Conservation (phyloP, 2,797 vertebrate genomes). For the Jordanella pulchra region DNA sequence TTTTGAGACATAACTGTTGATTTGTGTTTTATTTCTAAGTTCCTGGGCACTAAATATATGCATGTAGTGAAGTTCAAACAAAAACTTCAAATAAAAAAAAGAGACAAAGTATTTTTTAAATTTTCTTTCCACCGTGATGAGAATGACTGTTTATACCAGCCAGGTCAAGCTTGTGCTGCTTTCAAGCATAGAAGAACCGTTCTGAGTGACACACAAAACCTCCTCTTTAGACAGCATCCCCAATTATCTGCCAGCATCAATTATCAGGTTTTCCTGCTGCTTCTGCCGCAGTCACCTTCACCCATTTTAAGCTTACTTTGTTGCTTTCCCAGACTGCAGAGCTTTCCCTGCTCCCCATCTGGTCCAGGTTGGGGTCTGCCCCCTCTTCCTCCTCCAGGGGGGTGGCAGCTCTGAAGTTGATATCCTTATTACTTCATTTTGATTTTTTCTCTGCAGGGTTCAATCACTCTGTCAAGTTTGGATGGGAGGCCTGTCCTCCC, state of each 20-base stretch:
- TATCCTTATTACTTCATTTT: conserved; percentile 67
- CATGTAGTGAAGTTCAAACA: conserved; percentile 1
- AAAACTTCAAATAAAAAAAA: neutral
- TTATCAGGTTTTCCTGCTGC: conserved; percentile 29
- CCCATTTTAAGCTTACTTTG: conserved; percentile 40
- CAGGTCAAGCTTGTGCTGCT: neutral
- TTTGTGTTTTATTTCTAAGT: neutral
- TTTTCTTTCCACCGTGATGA: neutral
- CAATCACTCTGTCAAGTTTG: conserved; percentile 63
- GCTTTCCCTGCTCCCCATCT: conserved; percentile 26
- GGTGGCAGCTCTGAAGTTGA: conserved; percentile 38
- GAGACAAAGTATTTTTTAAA: neutral
- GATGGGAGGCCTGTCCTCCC: conserved; percentile 46
- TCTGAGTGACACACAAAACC: conserved; percentile 10
- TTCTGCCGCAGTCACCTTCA: conserved; percentile 62
- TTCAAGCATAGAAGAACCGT: neutral
- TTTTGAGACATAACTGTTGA: neutral
- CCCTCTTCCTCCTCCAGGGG: neutral
- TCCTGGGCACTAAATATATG: neutral
- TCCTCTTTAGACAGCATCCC: conserved; percentile 9
- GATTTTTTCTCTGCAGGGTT: conserved; percentile 63
- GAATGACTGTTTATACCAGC: neutral
- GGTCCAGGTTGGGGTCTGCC: conserved; percentile 5
- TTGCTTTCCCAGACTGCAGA: conserved; percentile 23
- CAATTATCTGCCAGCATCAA: conserved; percentile 41